Percentiles rank a stretch among this genome's conserved stretches.
Evolutionary conservation across 1,140 invertebrate genomes (phyloP).

Genomic region (Euschistus heros): DNA sequence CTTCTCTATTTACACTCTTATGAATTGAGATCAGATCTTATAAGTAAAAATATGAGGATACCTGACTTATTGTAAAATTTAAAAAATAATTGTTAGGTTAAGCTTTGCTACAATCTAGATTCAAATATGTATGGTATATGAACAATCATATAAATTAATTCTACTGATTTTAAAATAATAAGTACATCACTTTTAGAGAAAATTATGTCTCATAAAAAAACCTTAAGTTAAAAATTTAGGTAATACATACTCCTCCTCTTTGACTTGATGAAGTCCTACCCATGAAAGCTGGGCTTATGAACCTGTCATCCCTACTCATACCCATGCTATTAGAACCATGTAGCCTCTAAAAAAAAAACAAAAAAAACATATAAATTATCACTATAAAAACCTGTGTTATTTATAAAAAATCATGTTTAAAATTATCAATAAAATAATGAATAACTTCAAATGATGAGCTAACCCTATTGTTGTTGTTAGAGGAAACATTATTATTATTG

Average conservation of each 20-base stretch:
- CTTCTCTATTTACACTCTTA: no score
- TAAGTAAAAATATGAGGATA: no score
- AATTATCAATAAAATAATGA: no score
- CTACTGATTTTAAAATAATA: no score
- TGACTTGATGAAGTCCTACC: constrained; percentile 24
- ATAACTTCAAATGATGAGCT: not conserved
- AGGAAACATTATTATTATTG: not conserved
- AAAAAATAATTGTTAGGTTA: no score
- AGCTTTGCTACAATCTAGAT: no score
- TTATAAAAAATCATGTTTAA: no score
- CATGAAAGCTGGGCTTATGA: constrained; percentile 7
- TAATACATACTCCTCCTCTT: constrained; percentile 11
- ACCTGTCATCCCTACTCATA: not conserved
- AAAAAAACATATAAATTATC: not conserved
- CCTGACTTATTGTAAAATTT: no score
- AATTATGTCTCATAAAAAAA: not conserved
- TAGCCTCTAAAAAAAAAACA: not conserved
- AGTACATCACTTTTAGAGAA: not conserved
- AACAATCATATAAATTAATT: no score
- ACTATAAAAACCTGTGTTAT: not conserved
- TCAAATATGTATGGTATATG: no score
- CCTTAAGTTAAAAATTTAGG: not conserved
- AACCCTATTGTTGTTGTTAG: not conserved
- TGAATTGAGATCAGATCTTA: no score
- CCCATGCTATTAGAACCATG: constrained; percentile 11